phyloP scores from a whole-genome alignment of 2,888 invertebrate genomes.

The Fragum sueziense region DNA sequence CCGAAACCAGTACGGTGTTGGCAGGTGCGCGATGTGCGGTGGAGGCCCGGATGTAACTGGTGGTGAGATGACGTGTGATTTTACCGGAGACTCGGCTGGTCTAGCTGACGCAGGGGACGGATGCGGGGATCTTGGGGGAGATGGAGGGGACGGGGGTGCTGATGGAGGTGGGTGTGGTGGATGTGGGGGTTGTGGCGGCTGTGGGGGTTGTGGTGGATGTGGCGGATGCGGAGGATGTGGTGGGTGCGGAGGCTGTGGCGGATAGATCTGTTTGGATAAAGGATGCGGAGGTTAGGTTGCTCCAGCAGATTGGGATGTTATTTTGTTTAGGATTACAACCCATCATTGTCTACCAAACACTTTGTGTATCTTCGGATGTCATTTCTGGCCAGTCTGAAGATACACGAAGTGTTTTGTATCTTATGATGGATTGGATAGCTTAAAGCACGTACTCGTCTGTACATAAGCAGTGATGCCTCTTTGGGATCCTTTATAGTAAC shows the following conservation, averaged over 20 bases:
- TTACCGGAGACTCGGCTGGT: constrained; percentile 13
- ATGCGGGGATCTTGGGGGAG: constrained; percentile 15
- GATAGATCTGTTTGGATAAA: background rate
- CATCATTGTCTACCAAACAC: background rate
- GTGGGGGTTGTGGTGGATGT: constrained; percentile 4
- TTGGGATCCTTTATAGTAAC: no score
- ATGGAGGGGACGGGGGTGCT: constrained; percentile 18
- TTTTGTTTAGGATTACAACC: no score
- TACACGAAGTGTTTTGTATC: background rate
- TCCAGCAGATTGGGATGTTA: background rate
- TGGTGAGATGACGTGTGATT: constrained; percentile 49
- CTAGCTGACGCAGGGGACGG: constrained; percentile 26
- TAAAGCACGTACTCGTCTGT: background rate
- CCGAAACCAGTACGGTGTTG: constrained; percentile 55
- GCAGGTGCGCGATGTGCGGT: constrained; percentile 68
- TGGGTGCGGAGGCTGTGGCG: constrained; percentile 4
- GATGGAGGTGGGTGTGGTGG: constrained; percentile 18
- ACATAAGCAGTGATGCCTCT: no score
- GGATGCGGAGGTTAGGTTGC: background rate
- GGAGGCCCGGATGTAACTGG: constrained; percentile 26
- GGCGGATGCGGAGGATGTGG: constrained; percentile 12
- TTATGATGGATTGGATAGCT: background rate
- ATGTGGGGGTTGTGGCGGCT: constrained; percentile 12
- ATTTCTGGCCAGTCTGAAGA: background rate
- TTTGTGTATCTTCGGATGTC: background rate